Base-by-base conservation (phyloP, 2,888 invertebrate genomes). In the Apantesis nais region DNA sequence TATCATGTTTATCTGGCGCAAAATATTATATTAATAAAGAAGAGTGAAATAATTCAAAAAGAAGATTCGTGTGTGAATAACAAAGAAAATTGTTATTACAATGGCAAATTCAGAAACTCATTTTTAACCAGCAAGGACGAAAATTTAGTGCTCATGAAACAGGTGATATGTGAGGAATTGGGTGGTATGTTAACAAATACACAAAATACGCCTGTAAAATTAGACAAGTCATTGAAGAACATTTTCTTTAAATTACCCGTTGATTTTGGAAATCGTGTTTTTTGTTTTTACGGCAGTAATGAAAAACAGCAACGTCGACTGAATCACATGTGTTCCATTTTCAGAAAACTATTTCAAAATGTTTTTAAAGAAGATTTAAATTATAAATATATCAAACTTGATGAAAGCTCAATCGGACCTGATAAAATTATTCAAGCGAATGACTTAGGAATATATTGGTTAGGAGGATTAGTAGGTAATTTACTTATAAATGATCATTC, bases 401-500 rank as follows among this genome's bases (percentile, higher is more conserved):
- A 75, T 22, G 72, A 81, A n/a, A 65, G 48, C 55, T 79, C 73
- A 62, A 37, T 80, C 31, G 78, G 79, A 12, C 66, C 69, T 8
- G 68, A 72, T 12, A 64, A 72, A 60, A 71, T 73, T 58, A 64
- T 81, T 41, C 65, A 78, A 67, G 61, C 62, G n/a, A 72, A 66
- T 12, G 78, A 81, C 72, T 67, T 80, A 34, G 71, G 76, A 62
- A 52, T 62, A 11, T 73, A 74, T n/a, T 70, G 80, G 66, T 31
- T 81, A 31, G 80, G 74, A 19, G 80, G 79, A n/a, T 71, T 81
- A 70, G 74, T 81, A 29, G 80, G 80, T 16, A 78, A 81, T 55
- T 41, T 81, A 19, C 64, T 81, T 16, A 48, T 79, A 37, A 34
- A 66, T 9, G 80, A 81, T 60, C 11, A 16, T 16, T 52, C 64